Evolutionary conservation across 2,888 invertebrate genomes (phyloP), one percentile per base, ranked within the genome.

Genomic region (Bellardia bayeri): DNA sequence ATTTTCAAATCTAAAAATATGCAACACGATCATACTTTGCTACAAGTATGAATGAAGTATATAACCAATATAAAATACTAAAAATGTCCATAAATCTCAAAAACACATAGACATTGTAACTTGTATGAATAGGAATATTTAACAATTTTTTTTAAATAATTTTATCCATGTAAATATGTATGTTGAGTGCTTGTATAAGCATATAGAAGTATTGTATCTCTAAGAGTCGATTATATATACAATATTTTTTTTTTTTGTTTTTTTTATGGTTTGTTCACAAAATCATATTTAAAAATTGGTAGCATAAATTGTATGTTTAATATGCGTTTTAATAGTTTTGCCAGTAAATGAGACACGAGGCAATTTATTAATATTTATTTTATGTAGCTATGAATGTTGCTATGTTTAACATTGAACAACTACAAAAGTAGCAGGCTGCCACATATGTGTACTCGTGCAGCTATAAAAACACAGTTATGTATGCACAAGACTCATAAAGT

Each of bases 241-340:
- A 68, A 37, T 58, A 49, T 40, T 71, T 49, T 68, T 49, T 45
- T 51, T 74, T 58, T 37, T 0, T 23, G 0, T 23, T 23, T 23
- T 23, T 0, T 23, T 23, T 1, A 23, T 23, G 23, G 23, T 23
- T 23, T 23, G 23, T 33, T 3, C 6, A 8, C 13, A 83, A 71
- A 83, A 49, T 78, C 54, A 71, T 83, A 64, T 71, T 56, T 64
- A 40, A 83, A 82, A 86, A 82, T 86, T 86, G 78, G 86, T 82
- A 79, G 74, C 82, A 86, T 86, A 82, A 79, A 75, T 82, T 72
- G 51, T 79, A 75, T 86, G 86, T 82, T 86, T 86, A 86, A 86
- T 86, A 86, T 79, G 79, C 82, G 82, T 86, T 86, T 86, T 79
- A 86, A 82, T 86, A 74, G 79, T 86, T 82, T 86, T 79, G 75